Percentiles rank a stretch among this genome's conserved stretches.
Evolutionary conservation across 2,797 vertebrate genomes (phyloP).

Genomic region (Pogonophryne albipinna): DNA sequence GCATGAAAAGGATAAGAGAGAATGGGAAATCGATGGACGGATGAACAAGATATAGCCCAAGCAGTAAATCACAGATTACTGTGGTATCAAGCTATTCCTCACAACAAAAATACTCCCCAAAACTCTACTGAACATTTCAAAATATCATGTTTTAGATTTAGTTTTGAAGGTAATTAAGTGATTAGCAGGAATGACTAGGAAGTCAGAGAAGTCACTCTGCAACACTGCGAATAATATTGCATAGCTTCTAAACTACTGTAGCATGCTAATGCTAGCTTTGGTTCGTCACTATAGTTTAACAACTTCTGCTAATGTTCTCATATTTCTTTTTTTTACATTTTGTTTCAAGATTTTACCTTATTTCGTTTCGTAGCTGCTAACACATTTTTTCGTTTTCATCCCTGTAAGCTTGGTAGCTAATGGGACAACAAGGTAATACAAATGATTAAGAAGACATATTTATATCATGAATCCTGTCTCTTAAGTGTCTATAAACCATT

Average conservation of each 20-base stretch:
- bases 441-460: no score
- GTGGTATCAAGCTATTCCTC: constrained; percentile 3
- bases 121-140: neutral
- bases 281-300: neutral
- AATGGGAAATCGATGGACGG: constrained; percentile 49
- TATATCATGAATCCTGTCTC: no score
- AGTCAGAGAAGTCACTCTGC: no score
- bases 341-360: neutral
- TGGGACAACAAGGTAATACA: no score
- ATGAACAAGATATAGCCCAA: constrained; percentile 30
- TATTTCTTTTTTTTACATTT: neutral
- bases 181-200: neutral
- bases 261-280: neutral
- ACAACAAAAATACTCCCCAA: constrained; percentile 14
- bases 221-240: no score
- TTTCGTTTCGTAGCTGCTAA: neutral
- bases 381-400: neutral
- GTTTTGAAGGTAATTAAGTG: neutral
- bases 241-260: no score
- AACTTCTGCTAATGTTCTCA: neutral
- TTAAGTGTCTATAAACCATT: neutral
- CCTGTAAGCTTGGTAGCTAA: no score
- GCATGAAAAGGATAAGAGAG: constrained; percentile 39
- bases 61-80: constrained; percentile 44
- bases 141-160: neutral